Evolutionary conservation across 2,888 invertebrate genomes (phyloP).

Genomic region (Sycophila texana): DNA sequence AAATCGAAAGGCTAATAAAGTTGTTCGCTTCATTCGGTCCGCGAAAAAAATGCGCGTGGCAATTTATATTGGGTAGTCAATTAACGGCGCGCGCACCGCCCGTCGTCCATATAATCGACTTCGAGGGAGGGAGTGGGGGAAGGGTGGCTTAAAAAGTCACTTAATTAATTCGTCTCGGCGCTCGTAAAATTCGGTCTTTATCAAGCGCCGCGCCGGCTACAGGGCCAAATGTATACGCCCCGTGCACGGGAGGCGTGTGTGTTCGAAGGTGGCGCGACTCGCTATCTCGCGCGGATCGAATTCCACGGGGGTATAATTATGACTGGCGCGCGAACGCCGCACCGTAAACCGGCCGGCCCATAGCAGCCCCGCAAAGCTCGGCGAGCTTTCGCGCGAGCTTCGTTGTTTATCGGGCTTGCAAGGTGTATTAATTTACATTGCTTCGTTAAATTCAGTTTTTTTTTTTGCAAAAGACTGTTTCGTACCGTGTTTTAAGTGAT

Average conservation of each 20-base stretch:
- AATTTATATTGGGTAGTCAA: constrained; percentile 27
- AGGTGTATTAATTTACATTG: background rate
- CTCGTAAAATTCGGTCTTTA: constrained; percentile 46
- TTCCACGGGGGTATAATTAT: constrained; percentile 58
- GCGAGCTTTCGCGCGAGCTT: background rate
- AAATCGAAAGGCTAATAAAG: too few relatives aligned
- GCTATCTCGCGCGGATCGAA: constrained; percentile 52
- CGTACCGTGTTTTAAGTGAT: background rate
- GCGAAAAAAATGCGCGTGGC: too few relatives aligned
- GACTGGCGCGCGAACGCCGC: constrained; percentile 38
- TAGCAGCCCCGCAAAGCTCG: background rate
- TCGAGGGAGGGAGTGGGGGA: too few relatives aligned
- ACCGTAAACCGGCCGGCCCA: background rate
- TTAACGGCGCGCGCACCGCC: background rate
- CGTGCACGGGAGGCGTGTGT: constrained; percentile 2
- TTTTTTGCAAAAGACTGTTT: background rate
- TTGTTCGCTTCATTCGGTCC: too few relatives aligned
- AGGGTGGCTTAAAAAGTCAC: constrained; percentile 44
- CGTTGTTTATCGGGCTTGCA: constrained; percentile 17
- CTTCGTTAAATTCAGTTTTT: background rate
- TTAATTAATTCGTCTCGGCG: constrained; percentile 52
- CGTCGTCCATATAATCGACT: background rate
- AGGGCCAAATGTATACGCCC: constrained; percentile 15
- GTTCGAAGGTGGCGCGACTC: constrained; percentile 8
- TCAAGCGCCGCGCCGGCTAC: constrained; percentile 32